Evolutionary conservation across 2,888 invertebrate species (phyloP), one percentile per base, ranked within the genome.

Genomic region (Eupithecia insigniata): DNA sequence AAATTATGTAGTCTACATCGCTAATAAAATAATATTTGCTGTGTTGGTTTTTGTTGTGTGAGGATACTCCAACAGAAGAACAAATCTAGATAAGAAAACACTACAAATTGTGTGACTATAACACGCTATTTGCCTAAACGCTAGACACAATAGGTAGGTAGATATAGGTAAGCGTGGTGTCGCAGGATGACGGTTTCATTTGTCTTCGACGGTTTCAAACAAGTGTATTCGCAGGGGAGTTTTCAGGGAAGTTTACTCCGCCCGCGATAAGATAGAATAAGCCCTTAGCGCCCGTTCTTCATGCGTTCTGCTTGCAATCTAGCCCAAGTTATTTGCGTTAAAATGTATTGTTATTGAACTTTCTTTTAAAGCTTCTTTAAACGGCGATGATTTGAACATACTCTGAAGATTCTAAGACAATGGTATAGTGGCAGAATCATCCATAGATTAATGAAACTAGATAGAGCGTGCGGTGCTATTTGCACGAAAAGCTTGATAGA

Each of bases 231-330:
- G 88, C 89, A 73, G 82, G 79, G 84, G 90, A 88, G 89, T 88
- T 90, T 88, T 90, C 88, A 86, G 87, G 87, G 85, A 89, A 90
- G 85, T 88, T 90, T 89, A 91, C 88, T 89, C 88, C 87, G 84
- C 76, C 83, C 80, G 84, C 85, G 91, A 90, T 91, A 90, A 91
- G 90, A 90, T 89, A 90, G 82, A 85, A 87, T 87, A 89, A 90
- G 89, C 90, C 90, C 89, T 89, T 85, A 85, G 86, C 86, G 88
- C 87, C 85, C 87, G 85, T 90, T 88, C 87, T 86, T 90, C 87
- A 89, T 86, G 87, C 86, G 82, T 85, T 84, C 82, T 84, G 84
- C 82, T 80, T 83, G 81, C 78, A 83, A 84, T 85, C 82, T 82
- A 80, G 79, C 81, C 78, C 75, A 74, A 75, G 78, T 79, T 80